Base-by-base conservation (phyloP, 2,888 invertebrate genomes). In the Napeogenes sylphis region DNA sequence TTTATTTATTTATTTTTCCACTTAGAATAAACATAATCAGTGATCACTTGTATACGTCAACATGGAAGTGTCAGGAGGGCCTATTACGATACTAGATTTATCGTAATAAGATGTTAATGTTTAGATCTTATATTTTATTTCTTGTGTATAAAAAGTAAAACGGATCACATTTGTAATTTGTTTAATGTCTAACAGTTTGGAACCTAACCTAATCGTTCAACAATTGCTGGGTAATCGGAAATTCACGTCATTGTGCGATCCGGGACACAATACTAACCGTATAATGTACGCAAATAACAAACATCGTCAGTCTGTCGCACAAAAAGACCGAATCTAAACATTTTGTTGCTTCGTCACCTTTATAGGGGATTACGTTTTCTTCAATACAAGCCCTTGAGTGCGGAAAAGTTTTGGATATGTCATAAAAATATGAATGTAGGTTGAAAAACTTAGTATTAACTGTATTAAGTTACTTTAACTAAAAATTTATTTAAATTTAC, bases 291-390 rank as follows among this genome's bases (percentile, higher is more conserved):
- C 62, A 45, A 54, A 47, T 61, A 65, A 65, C 62, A 58, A 64
- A 66, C 65, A 69, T 62, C 66, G 75, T 72, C 72, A 73, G 61
- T 54, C 45, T 42, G 38, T 38, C 30, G 73, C 78, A 84, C 83
- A 85, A 82, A 78, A 76, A 75, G 69, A 67, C 71, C 71, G 73
- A 78, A 83, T 75, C 74, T 79, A 81, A 79, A 81, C 76, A 76
- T 77, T 80, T 67, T 69, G 64, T 74, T 79, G 89, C 83, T 74
- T 65, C 75, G 85, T 90, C 90, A 90, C 88, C 88, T 86, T 77
- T 89, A 86, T 85, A 81, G 76, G 70, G 85, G 90, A 90, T 90
- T 90, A 87, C 86, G 85, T 87, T 88, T 87, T 82, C 85, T 84
- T 85, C 84, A 83, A 87, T 86, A 87, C 82, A 77, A 63, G 63